Conservation (phyloP, 2,888 invertebrate species). For the Autographa gamma region DNA sequence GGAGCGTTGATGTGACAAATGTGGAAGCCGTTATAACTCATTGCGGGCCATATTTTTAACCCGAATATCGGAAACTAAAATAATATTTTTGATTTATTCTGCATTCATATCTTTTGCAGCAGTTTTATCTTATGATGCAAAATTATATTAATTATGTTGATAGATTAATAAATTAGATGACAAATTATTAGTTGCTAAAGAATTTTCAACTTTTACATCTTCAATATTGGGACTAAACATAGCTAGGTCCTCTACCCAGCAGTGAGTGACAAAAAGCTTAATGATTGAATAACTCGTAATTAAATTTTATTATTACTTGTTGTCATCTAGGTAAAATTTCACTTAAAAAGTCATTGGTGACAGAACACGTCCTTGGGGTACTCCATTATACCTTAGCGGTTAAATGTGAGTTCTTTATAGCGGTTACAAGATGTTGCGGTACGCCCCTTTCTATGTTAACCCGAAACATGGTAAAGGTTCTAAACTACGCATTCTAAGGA, state of each 20-base stretch:
- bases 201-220: not conserved
- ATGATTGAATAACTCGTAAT: not conserved
- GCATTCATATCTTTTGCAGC: not conserved
- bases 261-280: not conserved
- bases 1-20: constrained; percentile 50
- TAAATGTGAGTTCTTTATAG: constrained; percentile 41
- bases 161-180: no score
- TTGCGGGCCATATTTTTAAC: constrained; percentile 37
- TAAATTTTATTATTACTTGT: no score
- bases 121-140: not conserved
- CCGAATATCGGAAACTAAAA: constrained; percentile 41
- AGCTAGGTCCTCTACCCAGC: no score
- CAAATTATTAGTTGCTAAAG: no score
- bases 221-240: not conserved
- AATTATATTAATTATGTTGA: not conserved
- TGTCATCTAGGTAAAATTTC: not conserved
- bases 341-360: not conserved
- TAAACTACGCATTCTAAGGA: constrained; percentile 42
- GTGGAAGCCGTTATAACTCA: constrained; percentile 40
- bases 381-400: constrained; percentile 26
- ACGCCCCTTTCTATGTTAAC: constrained; percentile 38
- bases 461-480: constrained; percentile 34
- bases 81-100: constrained; percentile 21
- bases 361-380: constrained; percentile 24
- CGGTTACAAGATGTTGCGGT: constrained; percentile 50